Conservation (phyloP, 1,140 invertebrate species). For the Panulirus ornatus region DNA sequence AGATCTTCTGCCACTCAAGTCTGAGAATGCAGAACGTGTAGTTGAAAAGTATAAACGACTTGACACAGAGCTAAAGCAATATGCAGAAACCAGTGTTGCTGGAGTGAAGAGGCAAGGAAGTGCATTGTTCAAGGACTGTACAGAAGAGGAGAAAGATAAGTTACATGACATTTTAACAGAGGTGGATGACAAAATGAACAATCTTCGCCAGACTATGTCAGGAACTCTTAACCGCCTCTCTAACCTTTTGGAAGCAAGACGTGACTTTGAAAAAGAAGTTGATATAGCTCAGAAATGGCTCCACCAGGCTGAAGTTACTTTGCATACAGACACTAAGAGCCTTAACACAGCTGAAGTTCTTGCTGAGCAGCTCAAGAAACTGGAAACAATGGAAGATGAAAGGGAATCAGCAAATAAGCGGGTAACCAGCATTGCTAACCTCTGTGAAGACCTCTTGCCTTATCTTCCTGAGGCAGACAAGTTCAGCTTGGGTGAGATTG, state of each 20-base stretch:
- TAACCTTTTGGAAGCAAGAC: slow-evolving; percentile 86
- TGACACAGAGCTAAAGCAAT: slow-evolving; percentile 87
- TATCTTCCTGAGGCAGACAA: slow-evolving; percentile 91
- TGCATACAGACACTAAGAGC: slow-evolving; percentile 86
- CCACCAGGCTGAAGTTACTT: slow-evolving; percentile 90
- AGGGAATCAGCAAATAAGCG: slow-evolving; percentile 84
- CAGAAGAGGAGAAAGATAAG: slow-evolving; percentile 82
- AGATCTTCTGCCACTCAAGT: slow-evolving; percentile 84
- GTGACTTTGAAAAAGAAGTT: slow-evolving; percentile 88
- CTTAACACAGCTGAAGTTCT: slow-evolving; percentile 87
- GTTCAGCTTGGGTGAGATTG: slow-evolving; percentile 86
- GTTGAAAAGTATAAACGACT: slow-evolving; percentile 86
- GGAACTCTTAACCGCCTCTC: slow-evolving; percentile 85
- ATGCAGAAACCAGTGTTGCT: slow-evolving; percentile 85
- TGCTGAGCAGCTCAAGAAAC: slow-evolving; percentile 90
- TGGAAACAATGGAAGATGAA: slow-evolving; percentile 87
- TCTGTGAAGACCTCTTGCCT: slow-evolving; percentile 88
- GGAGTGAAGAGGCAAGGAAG: slow-evolving; percentile 88
- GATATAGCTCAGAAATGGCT: slow-evolving; percentile 91
- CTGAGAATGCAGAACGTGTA: slow-evolving; percentile 85
- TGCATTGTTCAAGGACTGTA: slow-evolving; percentile 88
- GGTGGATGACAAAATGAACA: slow-evolving; percentile 80
- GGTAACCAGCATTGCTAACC: slow-evolving; percentile 86
- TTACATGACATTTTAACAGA: slow-evolving; percentile 79
- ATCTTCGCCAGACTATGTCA: slow-evolving; percentile 78